Percentiles rank a stretch among this genome's conserved stretches.
Evolutionary conservation across 2,888 invertebrate species (phyloP).

Genomic region (Byasa hedistus): DNA sequence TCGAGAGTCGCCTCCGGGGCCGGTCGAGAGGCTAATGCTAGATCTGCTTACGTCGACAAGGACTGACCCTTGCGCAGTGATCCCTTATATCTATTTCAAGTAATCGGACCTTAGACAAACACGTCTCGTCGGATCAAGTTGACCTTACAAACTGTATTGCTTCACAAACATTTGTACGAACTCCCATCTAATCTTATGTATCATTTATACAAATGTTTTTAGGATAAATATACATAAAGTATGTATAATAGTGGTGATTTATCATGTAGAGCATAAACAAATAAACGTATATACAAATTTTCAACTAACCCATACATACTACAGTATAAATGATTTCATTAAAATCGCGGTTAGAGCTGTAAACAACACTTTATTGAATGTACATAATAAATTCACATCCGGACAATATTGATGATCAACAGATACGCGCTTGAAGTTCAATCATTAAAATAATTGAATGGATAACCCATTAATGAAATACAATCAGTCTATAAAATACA

Average conservation of each 20-base stretch:
- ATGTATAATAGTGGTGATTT: no score
- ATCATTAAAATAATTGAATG: no score
- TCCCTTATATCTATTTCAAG: conserved; percentile 12
- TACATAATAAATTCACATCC: conserved; percentile 1
- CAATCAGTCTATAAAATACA: no score
- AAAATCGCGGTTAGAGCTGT: conserved; percentile 6
- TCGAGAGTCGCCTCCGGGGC: conserved; percentile 7
- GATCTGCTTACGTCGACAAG: conserved; percentile 18
- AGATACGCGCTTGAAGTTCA: background rate
- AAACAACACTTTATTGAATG: conserved; percentile 7
- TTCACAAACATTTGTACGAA: background rate
- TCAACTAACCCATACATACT: background rate
- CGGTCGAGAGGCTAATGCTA: conserved; percentile 16
- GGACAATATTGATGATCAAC: background rate
- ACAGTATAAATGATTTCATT: conserved; percentile 6
- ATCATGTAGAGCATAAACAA: background rate
- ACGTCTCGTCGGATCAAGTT: background rate
- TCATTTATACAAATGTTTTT: no score
- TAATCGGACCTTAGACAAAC: conserved; percentile 15
- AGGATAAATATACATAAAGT: no score
- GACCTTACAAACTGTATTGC: conserved; percentile 1
- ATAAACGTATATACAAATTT: conserved; percentile 17
- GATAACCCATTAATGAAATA: no score
- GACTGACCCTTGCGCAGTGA: conserved; percentile 20
- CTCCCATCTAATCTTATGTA: background rate